Conservation (phyloP, 2,797 vertebrate species). For the Remorina albescens region DNA sequence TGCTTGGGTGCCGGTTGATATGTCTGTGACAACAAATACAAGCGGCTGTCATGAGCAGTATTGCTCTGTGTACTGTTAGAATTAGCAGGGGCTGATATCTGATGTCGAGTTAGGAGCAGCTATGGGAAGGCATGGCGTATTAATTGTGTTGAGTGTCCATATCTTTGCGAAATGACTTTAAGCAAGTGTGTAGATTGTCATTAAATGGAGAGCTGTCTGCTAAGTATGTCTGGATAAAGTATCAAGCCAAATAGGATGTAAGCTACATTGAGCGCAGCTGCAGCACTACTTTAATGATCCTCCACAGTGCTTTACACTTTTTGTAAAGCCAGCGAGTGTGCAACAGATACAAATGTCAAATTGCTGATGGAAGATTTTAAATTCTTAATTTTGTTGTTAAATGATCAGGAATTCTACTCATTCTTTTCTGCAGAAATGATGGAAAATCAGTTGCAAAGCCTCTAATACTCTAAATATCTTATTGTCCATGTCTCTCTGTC, state of each 20-base stretch:
- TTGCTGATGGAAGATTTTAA: constrained; percentile 15
- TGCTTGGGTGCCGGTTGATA: constrained; percentile 46
- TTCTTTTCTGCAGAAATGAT: too few relatives aligned
- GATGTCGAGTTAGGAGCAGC: constrained; percentile 51
- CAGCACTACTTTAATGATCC: constrained; percentile 62
- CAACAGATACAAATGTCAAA: constrained; percentile 20
- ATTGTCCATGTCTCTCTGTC: too few relatives aligned
- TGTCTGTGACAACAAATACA: constrained; percentile 62
- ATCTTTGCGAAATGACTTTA: constrained; percentile 59
- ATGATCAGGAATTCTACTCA: too few relatives aligned
- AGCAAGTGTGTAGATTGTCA: constrained; percentile 45
- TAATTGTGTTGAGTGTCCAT: constrained; percentile 67
- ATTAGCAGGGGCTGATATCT: constrained; percentile 57
- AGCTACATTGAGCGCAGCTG: constrained; percentile 44
- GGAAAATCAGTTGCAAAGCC: too few relatives aligned
- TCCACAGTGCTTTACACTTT: too few relatives aligned
- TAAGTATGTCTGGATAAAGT: constrained; percentile 49
- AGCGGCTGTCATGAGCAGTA: constrained; percentile 45
- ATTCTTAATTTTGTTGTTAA: neutral
- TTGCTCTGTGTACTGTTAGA: constrained; percentile 44
- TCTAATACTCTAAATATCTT: too few relatives aligned
- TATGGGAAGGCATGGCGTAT: constrained; percentile 54
- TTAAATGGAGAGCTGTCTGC: constrained; percentile 51
- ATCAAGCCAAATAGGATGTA: constrained; percentile 42
- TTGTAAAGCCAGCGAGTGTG: constrained; percentile 21